Evolutionary conservation across 2,113 vertebrate genomes (phyloP), one percentile per base, ranked within the genome.

Genomic region (mouse (Mus musculus)): DNA sequence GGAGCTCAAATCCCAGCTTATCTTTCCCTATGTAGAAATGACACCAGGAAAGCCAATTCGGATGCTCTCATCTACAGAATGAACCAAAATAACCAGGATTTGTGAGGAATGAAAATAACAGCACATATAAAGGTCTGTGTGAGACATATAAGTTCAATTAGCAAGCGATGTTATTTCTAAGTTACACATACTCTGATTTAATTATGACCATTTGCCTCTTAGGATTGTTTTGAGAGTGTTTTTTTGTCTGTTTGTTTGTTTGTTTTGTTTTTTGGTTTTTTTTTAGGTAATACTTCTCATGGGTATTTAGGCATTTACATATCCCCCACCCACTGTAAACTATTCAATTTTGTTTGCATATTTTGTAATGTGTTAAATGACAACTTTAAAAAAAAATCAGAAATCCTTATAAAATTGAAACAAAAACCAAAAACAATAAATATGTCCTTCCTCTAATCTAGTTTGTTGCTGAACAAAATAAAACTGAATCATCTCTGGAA

Each of bases 401-500:
- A 81, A 75, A 89, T 91, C 59, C 39, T 56, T 90, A 46, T 4
- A 61, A 61, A 95, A 33, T n/a, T 91, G 63, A 84, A 88, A 91
- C 16, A 46, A 63, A 69, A 93, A 59, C 36, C 69, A 28, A 75
- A 75, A 94, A 14, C 36, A 72, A 39, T 59, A 14, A 77, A 39
- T 78, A 17, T 39, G 42, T 36, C 36, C n/a, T 95, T 82, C 20
- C n/a, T 72, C 14, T 90, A 49, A n/a, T n/a, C 33, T 78, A 39
- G 72, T 30, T 77, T 76, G 59, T 81, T 39, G 12, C 9, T 39
- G 46, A 88, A 69, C 30, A 28, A 85, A 69, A 17, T 59, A 75
- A 80, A 95, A 88, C 4, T 67, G 91, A 96, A 77, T 65, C 69
- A 67, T 89, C n/a, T 89, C 20, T 89, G 26, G 49, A 89, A 92